Evolutionary conservation across 2,113 vertebrate species (phyloP).

Genomic region (Rhadina sibilatrix): DNA sequence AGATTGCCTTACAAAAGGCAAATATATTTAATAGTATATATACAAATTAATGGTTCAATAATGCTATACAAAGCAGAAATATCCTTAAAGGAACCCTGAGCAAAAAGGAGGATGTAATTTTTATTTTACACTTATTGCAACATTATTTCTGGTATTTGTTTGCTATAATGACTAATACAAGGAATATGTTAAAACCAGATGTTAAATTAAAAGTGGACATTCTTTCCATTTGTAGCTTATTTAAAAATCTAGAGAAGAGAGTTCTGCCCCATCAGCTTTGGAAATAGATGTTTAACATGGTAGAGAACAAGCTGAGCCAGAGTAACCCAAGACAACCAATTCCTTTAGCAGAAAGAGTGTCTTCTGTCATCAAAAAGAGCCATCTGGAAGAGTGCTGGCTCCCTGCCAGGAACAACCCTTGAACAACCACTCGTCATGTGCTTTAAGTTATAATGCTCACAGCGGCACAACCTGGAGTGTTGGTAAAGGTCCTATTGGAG

Average conservation of each 20-base stretch:
- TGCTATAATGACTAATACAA: background rate
- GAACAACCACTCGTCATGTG: background rate
- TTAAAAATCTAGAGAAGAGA: background rate
- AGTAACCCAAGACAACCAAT: constrained; percentile 45
- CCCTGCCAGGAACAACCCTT: background rate
- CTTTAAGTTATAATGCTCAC: constrained; percentile 42
- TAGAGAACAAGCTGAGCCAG: constrained; percentile 46
- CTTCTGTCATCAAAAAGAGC: constrained; percentile 40
- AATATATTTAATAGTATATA: constrained; percentile 55
- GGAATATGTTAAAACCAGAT: constrained; percentile 33
- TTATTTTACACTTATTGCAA: constrained; percentile 12
- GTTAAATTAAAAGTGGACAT: background rate
- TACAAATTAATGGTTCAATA: constrained; percentile 9
- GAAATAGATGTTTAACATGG: constrained; percentile 42
- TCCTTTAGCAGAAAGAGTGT: constrained; percentile 45
- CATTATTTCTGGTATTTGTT: constrained; percentile 9
- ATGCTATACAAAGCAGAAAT: constrained; percentile 11
- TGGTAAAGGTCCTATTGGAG: constrained; percentile 77
- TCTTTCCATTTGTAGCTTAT: constrained; percentile 15
- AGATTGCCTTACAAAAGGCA: constrained; percentile 53
- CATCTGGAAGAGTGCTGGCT: background rate
- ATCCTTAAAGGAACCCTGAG: constrained; percentile 48
- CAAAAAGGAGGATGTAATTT: constrained; percentile 8
- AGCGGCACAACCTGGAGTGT: constrained; percentile 84
- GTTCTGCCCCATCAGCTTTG: constrained; percentile 26